Evolutionary conservation across 2,888 invertebrate species (phyloP).

Genomic region (Stenotaenia linearis): DNA sequence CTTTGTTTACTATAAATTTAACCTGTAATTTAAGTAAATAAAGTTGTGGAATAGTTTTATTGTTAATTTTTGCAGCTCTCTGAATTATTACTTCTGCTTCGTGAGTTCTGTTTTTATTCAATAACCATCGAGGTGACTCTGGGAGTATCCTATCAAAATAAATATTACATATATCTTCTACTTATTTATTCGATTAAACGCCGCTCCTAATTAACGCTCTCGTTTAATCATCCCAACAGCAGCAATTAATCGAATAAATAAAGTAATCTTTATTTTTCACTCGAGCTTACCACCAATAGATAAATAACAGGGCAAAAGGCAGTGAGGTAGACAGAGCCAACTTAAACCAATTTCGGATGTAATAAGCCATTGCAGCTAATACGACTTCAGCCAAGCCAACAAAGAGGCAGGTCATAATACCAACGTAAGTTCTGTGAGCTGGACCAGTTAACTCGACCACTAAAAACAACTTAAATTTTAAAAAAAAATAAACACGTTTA

Average conservation of each 20-base stretch:
- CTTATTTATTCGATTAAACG: too few relatives aligned
- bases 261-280: too few relatives aligned
- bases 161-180: neutral
- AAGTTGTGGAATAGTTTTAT: conserved; percentile 33
- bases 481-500: too few relatives aligned
- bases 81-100: conserved; percentile 42
- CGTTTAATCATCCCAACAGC: too few relatives aligned
- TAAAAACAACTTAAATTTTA: too few relatives aligned
- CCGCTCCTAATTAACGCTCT: too few relatives aligned
- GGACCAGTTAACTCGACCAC: conserved; percentile 31
- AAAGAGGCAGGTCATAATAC: conserved; percentile 31
- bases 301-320: conserved; percentile 48
- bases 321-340: conserved; percentile 59
- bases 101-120: conserved; percentile 41
- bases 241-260: too few relatives aligned
- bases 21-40: conserved; percentile 30
- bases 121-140: conserved; percentile 42
- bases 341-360: conserved; percentile 58
- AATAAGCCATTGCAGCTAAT: conserved; percentile 62
- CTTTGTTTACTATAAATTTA: too few relatives aligned
- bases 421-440: conserved; percentile 24
- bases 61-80: conserved; percentile 42
- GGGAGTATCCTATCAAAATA: conserved; percentile 41
- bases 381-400: conserved; percentile 54
- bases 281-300: conserved; percentile 37